These are phyloP conservation scores for Nipponia nippon DNA, from an alignment of 2,113 vertebrate species.

Conservation along the genomic window DNA sequence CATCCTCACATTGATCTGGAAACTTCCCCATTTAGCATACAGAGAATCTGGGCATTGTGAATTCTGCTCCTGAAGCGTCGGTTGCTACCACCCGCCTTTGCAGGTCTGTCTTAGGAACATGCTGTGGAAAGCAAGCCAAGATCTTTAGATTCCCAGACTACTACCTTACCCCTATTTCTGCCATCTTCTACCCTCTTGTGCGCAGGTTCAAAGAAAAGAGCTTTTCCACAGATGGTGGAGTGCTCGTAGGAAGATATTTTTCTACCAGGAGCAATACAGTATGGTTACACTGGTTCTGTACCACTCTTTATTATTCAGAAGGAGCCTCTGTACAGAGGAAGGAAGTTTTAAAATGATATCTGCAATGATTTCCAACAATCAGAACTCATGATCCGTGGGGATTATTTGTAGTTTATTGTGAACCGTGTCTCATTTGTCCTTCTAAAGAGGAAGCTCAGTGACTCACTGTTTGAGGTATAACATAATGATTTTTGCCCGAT, in stretches of 20 bases:
- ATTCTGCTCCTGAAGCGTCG: background rate
- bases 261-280: background rate
- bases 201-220: background rate
- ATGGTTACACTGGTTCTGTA: background rate
- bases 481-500: constrained; percentile 8
- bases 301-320: background rate
- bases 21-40: background rate
- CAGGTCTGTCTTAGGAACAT: background rate
- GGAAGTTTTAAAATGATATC: background rate
- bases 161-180: background rate
- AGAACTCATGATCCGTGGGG: background rate
- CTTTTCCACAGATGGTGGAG: background rate
- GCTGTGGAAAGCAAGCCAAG: background rate
- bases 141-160: background rate
- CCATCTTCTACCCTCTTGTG: background rate
- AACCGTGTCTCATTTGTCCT: background rate
- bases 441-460: background rate
- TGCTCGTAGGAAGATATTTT: rapidly evolving
- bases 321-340: background rate
- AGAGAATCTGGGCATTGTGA: background rate
- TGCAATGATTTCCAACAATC: background rate
- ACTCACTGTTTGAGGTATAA: constrained; percentile 17
- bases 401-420: background rate
- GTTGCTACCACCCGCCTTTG: background rate
- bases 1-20: rapidly evolving